These are phyloP conservation scores for Bambusicola thoracicus DNA, from an alignment of 2,113 vertebrate species.

Conservation along the genomic window DNA sequence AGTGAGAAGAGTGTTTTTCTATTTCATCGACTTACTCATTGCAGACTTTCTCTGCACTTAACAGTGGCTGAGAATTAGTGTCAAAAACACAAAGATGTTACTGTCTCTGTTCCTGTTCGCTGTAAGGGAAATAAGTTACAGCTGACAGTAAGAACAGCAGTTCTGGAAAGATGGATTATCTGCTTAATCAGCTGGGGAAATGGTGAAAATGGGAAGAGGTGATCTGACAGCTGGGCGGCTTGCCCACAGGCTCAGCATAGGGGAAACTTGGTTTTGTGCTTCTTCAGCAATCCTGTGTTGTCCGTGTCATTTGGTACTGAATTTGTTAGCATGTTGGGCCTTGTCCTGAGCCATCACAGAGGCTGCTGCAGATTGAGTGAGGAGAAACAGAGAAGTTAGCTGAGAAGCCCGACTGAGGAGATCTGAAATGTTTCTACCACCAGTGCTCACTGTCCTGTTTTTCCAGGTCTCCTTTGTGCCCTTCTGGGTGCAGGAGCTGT, in stretches of 20 bases:
- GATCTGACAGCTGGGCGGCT: background rate
- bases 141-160: background rate
- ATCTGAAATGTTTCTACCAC: background rate
- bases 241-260: background rate
- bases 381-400: background rate
- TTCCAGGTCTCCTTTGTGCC: background rate
- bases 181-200: background rate
- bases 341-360: background rate
- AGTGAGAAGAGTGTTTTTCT: background rate
- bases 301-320: background rate
- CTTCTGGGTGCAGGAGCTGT: background rate
- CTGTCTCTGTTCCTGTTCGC: background rate
- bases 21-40: background rate
- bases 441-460: background rate
- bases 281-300: background rate
- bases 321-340: background rate
- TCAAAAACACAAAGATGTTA: background rate
- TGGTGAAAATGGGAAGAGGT: background rate
- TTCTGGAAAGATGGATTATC: background rate
- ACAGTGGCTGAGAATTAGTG: background rate
- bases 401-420: background rate
- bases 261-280: background rate
- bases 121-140: background rate
- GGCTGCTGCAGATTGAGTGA: background rate
- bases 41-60: background rate